Evolutionary conservation across 2,113 vertebrate genomes (phyloP), one percentile per base, ranked within the genome.

Genomic region (Vicugna pacos): DNA sequence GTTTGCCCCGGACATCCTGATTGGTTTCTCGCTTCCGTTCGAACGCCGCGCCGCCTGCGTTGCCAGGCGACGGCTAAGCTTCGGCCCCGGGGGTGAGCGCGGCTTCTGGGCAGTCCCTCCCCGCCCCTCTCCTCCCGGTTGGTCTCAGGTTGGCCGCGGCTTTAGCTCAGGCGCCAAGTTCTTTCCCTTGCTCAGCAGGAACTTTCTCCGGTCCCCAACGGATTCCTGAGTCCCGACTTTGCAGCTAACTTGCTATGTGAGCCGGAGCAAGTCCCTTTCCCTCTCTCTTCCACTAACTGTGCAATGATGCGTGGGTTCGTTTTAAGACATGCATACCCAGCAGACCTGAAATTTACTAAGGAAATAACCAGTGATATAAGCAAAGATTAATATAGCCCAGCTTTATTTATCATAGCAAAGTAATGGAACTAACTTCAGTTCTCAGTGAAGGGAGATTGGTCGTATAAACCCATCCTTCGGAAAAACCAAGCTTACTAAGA

Each of bases 1-100:
- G 98, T 98, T 97, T 97, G 96, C 86, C 86, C 98, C 97, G 95
- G 98, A 97, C 89, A 89, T 97, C 91, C 97, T 95, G 95, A 98
- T 98, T 98, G 98, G 97, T 35, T 95, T 86, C 48, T 93, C 81
- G 91, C 72, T 96, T 97, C 97, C 97, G 92, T 98, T 98, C 96
- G 97, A 98, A 98, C 95, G 70, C 79, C 96, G 97, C 96, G 97
- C 96, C 28, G 83, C 89, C 67, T 1, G 6, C 16, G 97, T 98
- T 97, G 93, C 98, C 93, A 81, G 50, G 98, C 93, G 42, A 98
- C 98, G 19, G 14, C 54, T 72, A 3, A 81, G 93, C 89, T 28
- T 64, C 2, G 0, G 20, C 56, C 0, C 0, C 0, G 2, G 0
- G 3, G 20, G 35, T 2, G 19, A 5, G 28, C 0, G 16, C 38